Evolutionary conservation across 1,140 invertebrate genomes (phyloP).

Genomic region (Contarinia nasturtii): DNA sequence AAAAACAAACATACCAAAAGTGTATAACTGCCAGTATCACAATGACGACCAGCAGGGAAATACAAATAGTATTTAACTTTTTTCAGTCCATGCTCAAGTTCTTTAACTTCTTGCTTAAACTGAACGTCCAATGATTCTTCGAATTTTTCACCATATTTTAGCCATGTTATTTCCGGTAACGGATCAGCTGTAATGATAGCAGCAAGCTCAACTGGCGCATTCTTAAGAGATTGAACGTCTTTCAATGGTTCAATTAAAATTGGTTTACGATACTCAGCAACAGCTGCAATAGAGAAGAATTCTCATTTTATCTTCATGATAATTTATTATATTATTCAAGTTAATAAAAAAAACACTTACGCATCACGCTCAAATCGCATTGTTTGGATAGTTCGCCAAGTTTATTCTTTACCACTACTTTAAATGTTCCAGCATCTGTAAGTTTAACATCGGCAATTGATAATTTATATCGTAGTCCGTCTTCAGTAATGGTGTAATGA

Average conservation of each 20-base stretch:
- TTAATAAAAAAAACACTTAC: too few relatives aligned
- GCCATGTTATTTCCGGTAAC: slow-evolving; percentile 32
- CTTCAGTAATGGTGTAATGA: slow-evolving; percentile 39
- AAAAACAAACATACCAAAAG: too few relatives aligned
- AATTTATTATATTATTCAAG: too few relatives aligned
- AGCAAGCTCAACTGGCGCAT: slow-evolving; percentile 53
- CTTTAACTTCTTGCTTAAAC: slow-evolving; percentile 33
- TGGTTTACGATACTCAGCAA: slow-evolving; percentile 54
- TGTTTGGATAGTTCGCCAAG: slow-evolving; percentile 50
- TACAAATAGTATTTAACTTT: slow-evolving; percentile 51
- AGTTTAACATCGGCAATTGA: slow-evolving; percentile 45
- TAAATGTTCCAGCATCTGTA: slow-evolving; percentile 57
- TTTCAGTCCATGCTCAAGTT: slow-evolving; percentile 50
- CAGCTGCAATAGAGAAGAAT: slow-evolving; percentile 26
- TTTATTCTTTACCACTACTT: slow-evolving; percentile 52
- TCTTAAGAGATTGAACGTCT: slow-evolving; percentile 31
- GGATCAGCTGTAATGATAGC: slow-evolving; percentile 69
- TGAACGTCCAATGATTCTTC: slow-evolving; percentile 24
- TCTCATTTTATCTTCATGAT: too few relatives aligned
- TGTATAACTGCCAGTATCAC: slow-evolving; percentile 64
- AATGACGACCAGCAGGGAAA: slow-evolving; percentile 41
- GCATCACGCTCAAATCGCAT: slow-evolving; percentile 46
- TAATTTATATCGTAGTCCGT: slow-evolving; percentile 47
- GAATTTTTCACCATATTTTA: slow-evolving; percentile 30
- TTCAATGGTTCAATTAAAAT: slow-evolving; percentile 46